A percentile compares a stretch with the other conserved stretches of the same genome.
phyloP scores from a whole-genome alignment of 2,113 vertebrate genomes.

The Picathartes gymnocephalus region DNA sequence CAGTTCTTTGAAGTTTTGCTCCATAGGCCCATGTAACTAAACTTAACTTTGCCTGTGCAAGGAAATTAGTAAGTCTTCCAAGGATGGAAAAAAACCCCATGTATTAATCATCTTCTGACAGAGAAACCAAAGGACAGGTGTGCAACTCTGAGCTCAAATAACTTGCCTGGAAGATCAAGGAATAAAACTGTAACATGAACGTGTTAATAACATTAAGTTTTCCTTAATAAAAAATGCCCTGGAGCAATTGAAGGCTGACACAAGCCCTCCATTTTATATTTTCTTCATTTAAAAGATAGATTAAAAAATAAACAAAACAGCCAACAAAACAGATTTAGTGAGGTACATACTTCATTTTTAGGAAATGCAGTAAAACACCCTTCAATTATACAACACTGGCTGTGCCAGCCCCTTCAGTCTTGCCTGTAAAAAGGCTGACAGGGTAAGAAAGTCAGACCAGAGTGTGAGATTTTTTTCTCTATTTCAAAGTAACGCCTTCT shows the following conservation, averaged over 20 bases:
- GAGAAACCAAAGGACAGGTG: slow-evolving; percentile 40
- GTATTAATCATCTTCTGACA: slow-evolving; percentile 27
- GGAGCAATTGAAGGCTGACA: background rate
- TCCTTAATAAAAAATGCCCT: slow-evolving; percentile 18
- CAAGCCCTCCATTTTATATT: background rate
- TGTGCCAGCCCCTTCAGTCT: background rate
- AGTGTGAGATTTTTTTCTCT: background rate
- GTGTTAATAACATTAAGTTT: background rate
- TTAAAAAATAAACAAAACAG: background rate
- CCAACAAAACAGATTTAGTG: background rate
- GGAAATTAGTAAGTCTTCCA: background rate
- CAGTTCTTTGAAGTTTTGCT: background rate
- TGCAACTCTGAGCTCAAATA: background rate
- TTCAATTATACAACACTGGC: background rate
- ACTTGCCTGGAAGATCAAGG: slow-evolving; percentile 21
- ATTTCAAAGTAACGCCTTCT: background rate
- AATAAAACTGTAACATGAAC: background rate
- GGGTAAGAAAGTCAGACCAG: background rate
- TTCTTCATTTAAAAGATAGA: background rate
- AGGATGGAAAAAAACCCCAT: background rate
- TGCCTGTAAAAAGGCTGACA: background rate
- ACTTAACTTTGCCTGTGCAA: background rate
- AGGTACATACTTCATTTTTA: background rate
- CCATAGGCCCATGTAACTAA: background rate
- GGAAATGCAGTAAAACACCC: background rate